Evolutionary conservation across 2,113 vertebrate species (phyloP).

Genomic region (Riparia riparia): DNA sequence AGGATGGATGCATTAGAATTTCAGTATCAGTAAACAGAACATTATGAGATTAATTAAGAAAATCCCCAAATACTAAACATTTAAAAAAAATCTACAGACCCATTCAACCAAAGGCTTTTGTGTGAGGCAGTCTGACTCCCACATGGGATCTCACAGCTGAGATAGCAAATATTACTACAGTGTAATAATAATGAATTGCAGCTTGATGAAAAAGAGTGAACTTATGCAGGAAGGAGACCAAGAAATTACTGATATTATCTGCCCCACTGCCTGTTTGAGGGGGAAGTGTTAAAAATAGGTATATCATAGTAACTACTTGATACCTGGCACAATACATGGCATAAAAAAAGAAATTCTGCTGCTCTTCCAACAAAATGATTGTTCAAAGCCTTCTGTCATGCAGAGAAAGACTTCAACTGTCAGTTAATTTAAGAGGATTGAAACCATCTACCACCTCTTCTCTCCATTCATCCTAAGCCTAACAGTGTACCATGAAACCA

Average conservation of each 20-base stretch:
- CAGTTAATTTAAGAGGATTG: background rate
- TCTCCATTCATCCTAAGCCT: background rate
- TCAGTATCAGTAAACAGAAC: background rate
- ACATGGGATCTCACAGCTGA: background rate
- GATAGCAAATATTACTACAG: constrained; percentile 8
- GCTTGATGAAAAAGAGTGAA: constrained; percentile 14
- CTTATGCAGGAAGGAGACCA: background rate
- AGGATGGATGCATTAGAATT: background rate
- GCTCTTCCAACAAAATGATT: background rate
- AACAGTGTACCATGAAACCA: background rate
- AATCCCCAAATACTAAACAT: background rate
- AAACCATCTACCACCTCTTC: background rate
- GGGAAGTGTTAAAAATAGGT: background rate
- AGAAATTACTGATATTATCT: constrained; percentile 53
- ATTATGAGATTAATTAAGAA: constrained; percentile 24
- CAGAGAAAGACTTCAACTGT: background rate
- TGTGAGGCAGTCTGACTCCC: background rate
- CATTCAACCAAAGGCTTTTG: constrained; percentile 10
- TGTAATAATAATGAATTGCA: constrained; percentile 15
- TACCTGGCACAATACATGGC: background rate
- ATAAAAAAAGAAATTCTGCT: background rate
- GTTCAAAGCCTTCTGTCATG: background rate
- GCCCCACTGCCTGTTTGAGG: background rate
- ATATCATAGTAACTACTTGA: background rate
- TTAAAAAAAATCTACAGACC: background rate